phyloP scores from a whole-genome alignment of 2,113 vertebrate genomes.

The Morone saxatilis region DNA sequence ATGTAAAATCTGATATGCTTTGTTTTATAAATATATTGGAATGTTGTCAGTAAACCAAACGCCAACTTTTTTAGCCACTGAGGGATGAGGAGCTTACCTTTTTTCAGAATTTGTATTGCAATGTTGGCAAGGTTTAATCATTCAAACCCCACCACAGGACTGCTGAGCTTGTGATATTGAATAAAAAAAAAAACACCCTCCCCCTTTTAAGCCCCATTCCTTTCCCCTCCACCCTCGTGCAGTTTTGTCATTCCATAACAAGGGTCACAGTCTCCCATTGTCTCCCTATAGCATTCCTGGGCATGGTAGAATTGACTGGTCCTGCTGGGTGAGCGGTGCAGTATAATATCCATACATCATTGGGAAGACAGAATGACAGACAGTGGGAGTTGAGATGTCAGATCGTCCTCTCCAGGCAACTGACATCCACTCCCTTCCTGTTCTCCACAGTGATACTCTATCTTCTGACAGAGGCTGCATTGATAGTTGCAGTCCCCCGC shows the following conservation, averaged over 20 bases:
- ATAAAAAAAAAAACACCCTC: constrained; percentile 19
- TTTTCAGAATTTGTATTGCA: background rate
- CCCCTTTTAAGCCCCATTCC: constrained; percentile 1
- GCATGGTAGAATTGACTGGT: constrained; percentile 70
- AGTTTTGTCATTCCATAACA: constrained; percentile 76
- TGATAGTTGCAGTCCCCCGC: constrained; percentile 32
- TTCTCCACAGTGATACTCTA: constrained; percentile 58
- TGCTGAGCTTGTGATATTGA: constrained; percentile 51
- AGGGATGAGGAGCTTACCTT: background rate
- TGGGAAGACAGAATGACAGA: constrained; percentile 71
- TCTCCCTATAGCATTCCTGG: constrained; percentile 58
- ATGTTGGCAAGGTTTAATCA: constrained; percentile 14
- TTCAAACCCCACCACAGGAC: constrained; percentile 16
- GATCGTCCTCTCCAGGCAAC: constrained; percentile 65
- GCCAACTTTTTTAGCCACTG: background rate
- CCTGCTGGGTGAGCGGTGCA: constrained; percentile 72
- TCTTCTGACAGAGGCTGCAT: constrained; percentile 59
- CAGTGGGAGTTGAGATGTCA: constrained; percentile 75
- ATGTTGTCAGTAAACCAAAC: constrained; percentile 4
- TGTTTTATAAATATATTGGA: background rate
- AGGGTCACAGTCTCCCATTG: constrained; percentile 73
- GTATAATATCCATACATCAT: constrained; percentile 81
- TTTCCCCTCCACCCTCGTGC: constrained; percentile 21
- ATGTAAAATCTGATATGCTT: background rate
- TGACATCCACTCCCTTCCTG: constrained; percentile 69